Conservation (phyloP, 2,113 vertebrate genomes). For the Lynx canadensis region DNA sequence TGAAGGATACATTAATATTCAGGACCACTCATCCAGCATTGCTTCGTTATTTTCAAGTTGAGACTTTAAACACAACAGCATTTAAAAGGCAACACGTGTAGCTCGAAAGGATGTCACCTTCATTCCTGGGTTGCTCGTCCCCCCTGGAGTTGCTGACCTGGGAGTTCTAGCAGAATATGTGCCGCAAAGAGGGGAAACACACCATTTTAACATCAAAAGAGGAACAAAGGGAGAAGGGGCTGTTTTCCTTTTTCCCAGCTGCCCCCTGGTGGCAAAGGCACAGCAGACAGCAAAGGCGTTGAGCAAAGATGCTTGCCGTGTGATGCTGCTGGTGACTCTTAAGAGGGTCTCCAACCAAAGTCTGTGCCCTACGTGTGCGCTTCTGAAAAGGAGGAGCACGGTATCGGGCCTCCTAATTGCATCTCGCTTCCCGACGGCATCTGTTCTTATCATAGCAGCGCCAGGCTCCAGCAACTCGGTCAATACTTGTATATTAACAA, state of each 20-base stretch:
- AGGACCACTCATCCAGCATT: not conserved
- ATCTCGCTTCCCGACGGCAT: slow-evolving; percentile 56
- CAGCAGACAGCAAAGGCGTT: not conserved
- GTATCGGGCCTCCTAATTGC: slow-evolving; percentile 65
- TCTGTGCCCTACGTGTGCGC: not conserved
- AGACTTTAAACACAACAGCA: not conserved
- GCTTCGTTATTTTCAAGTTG: not conserved
- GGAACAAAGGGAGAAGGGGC: slow-evolving; percentile 43
- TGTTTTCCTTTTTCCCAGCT: slow-evolving; percentile 59
- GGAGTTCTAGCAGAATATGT: not conserved
- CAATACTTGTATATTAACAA: slow-evolving; percentile 80
- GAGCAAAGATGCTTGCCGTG: not conserved
- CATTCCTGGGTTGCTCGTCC: not conserved
- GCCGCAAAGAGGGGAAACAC: not conserved
- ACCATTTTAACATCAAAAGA: not conserved
- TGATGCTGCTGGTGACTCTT: not conserved
- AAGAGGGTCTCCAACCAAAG: not conserved
- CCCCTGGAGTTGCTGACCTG: not conserved
- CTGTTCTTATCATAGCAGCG: slow-evolving; percentile 70
- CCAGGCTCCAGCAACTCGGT: slow-evolving; percentile 57
- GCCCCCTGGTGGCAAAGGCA: slow-evolving; percentile 66
- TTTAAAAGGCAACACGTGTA: not conserved
- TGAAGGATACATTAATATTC: slow-evolving; percentile 32
- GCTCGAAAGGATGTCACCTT: not conserved
- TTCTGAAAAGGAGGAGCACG: not conserved